phyloP scores from a whole-genome alignment of 2,113 vertebrate species.

The Sceloporus undulatus region DNA sequence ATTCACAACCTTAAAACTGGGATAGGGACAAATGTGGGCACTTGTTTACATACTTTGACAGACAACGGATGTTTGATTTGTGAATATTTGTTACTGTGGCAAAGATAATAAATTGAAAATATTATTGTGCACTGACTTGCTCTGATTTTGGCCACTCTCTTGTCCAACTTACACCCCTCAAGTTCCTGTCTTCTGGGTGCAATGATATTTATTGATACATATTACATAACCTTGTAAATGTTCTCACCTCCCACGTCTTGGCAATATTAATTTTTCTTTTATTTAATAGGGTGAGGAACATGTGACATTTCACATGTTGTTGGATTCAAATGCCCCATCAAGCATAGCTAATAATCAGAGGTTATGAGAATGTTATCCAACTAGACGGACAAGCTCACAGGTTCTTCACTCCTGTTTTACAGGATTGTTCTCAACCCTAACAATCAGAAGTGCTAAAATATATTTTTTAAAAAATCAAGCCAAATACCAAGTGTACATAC shows the following conservation, averaged over 20 bases:
- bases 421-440: conserved; percentile 27
- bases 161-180: conserved; percentile 49
- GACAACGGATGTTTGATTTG: conserved; percentile 82
- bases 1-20: conserved; percentile 69
- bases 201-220: conserved; percentile 65
- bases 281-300: conserved; percentile 24
- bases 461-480: background rate
- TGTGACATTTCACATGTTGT: background rate
- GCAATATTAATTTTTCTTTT: conserved; percentile 69
- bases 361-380: background rate
- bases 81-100: conserved; percentile 91
- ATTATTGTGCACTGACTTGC: conserved; percentile 76
- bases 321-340: background rate
- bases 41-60: conserved; percentile 81
- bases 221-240: conserved; percentile 62
- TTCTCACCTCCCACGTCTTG: conserved; percentile 65
- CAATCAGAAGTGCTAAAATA: background rate
- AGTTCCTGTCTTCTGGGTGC: conserved; percentile 61
- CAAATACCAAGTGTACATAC: background rate
- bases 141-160: conserved; percentile 70
- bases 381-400: background rate
- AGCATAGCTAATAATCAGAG: background rate
- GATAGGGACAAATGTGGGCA: conserved; percentile 58
- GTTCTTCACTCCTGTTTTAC: background rate
- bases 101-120: conserved; percentile 88